These are phyloP conservation scores for Lacerta bilineata DNA, from an alignment of 2,797 vertebrate genomes.

Conservation along the genomic window DNA sequence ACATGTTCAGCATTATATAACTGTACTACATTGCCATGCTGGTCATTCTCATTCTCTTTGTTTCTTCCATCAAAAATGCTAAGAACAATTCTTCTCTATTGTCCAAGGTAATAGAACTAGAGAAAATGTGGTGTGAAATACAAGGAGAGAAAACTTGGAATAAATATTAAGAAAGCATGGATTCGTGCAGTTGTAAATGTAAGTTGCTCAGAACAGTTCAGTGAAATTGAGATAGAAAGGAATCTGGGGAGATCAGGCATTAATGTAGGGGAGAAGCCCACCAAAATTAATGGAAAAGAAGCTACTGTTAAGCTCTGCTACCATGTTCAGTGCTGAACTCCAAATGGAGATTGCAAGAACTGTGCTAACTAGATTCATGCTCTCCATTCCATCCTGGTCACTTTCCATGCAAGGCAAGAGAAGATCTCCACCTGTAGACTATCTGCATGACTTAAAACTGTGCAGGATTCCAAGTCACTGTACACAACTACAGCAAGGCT, in stretches of 20 bases:
- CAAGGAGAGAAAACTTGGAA: not conserved
- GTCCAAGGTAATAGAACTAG: not conserved
- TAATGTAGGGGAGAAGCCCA: not conserved
- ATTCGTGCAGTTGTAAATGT: not conserved
- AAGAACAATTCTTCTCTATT: not conserved
- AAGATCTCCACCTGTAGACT: too few relatives aligned
- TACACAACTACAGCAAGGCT: too few relatives aligned
- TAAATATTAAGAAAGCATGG: not conserved
- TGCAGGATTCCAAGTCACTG: too few relatives aligned
- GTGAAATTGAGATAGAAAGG: not conserved
- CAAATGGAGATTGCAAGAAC: too few relatives aligned
- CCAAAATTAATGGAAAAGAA: not conserved
- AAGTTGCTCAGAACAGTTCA: not conserved
- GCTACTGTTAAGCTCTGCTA: not conserved
- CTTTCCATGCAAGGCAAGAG: too few relatives aligned
- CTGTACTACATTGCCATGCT: not conserved
- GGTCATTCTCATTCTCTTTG: not conserved
- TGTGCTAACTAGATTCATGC: too few relatives aligned
- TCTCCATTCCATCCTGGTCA: too few relatives aligned
- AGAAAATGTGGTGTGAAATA: not conserved
- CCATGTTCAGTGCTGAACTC: too few relatives aligned
- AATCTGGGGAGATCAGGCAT: not conserved
- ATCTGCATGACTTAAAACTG: too few relatives aligned
- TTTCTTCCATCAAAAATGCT: not conserved
- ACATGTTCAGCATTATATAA: not conserved